Base-by-base conservation (phyloP, 2,113 vertebrate species). In the Cephalophus harveyi region DNA sequence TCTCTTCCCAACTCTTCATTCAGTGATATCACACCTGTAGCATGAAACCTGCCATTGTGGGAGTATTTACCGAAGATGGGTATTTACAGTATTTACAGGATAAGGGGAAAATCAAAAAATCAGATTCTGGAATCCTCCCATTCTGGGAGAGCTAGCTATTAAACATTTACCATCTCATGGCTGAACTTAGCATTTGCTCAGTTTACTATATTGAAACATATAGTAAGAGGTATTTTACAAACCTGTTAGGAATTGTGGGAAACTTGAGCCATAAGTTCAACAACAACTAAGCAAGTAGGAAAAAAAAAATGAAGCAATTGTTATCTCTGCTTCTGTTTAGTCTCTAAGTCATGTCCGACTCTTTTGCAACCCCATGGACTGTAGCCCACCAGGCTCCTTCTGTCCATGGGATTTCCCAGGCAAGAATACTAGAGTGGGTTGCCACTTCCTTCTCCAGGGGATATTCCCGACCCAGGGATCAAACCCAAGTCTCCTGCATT, bases 221-320 rank as follows among this genome's bases (percentile, higher is more conserved):
- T 71, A 40, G 19, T 64, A 89, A 86, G 67, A 64, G 46, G 10
- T 60, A 60, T 94, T 87, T 92, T 79, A 67, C 67, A 93, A n/a
- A 85, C 43, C 50, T 85, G 28, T n/a, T 64, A 28, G 30, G 28
- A 52, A 67, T 33, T 85, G 3, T 36, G 17, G 43, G 25, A 48
- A 90, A 55, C 25, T 59, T 86, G 46, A 30, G 40, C 7, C 13
- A 74, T 30, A 28, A 52, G 12, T 82, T 62, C 71, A 76, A 91
- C 67, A 91, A 82, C 67, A 91, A 82, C 9, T 48, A 94, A 95
- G 30, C 21, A 84, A 85, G 17, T 12, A 14, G 57, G 67, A 7
- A 5, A 28, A 92, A 7, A 5, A 28, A 92, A 67, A 57, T 59
- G 27, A 95, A 23, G 64, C 23, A 82, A 48, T 87, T 90, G 36